Evolutionary conservation across 1,140 invertebrate species (phyloP).

Genomic region (Calycopis cecrops): DNA sequence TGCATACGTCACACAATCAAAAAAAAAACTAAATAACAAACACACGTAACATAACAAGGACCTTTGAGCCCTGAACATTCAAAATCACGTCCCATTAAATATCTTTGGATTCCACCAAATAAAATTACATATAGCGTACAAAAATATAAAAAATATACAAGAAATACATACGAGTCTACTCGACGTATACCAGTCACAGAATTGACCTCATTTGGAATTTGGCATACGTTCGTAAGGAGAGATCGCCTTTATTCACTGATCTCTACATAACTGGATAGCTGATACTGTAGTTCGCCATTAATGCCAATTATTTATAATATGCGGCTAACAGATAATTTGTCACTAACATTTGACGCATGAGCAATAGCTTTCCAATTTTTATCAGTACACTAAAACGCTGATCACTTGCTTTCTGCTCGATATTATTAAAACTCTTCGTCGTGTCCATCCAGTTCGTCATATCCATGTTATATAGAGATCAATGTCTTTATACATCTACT

Average conservation of each 20-base stretch:
- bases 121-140: conserved; percentile 61
- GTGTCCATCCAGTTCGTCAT: not conserved
- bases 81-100: conserved; percentile 72
- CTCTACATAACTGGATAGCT: too few relatives aligned
- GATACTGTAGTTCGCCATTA: too few relatives aligned
- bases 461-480: not conserved
- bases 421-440: too few relatives aligned
- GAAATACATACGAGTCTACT: conserved; percentile 36
- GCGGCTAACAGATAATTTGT: too few relatives aligned
- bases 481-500: not conserved
- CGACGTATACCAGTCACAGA: conserved; percentile 10
- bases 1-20: conserved; percentile 29
- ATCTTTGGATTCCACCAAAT: conserved; percentile 71
- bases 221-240: conserved; percentile 23
- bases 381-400: too few relatives aligned
- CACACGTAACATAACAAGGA: conserved; percentile 44
- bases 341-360: too few relatives aligned
- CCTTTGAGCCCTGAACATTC: conserved; percentile 58
- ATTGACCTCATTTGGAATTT: conserved; percentile 18
- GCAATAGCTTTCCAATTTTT: too few relatives aligned
- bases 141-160: conserved; percentile 72
- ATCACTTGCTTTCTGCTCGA: too few relatives aligned
- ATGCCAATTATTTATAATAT: too few relatives aligned
- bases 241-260: not conserved
- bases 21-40: conserved; percentile 49